phyloP scores from a whole-genome alignment of 2,888 invertebrate genomes.

The Erebia aethiops region DNA sequence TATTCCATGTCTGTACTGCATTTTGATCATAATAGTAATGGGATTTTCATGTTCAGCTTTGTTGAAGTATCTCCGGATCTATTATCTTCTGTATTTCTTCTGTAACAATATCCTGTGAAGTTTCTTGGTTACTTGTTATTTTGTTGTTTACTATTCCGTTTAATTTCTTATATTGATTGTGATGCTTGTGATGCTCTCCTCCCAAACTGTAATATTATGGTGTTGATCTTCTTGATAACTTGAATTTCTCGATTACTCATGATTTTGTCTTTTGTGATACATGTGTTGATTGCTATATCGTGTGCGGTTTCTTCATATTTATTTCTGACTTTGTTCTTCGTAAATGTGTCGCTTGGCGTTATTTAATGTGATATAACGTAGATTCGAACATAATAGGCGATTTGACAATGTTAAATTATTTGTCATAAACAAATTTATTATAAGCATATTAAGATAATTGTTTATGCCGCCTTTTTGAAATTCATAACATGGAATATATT shows the following conservation, averaged over 20 bases:
- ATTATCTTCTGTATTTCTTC: background rate
- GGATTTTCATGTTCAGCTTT: background rate
- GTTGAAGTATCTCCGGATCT: background rate
- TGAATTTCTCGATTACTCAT: background rate
- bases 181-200: background rate
- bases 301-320: background rate
- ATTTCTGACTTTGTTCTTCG: background rate
- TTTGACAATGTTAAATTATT: no score
- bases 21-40: background rate
- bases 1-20: background rate
- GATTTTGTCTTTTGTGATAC: background rate
- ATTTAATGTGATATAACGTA: background rate
- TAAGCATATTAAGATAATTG: background rate
- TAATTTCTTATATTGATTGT: background rate
- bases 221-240: background rate
- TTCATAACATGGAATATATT: background rate
- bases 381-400: background rate
- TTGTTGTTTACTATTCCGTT: background rate
- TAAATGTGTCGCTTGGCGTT: background rate
- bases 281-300: background rate
- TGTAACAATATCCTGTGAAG: background rate
- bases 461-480: background rate
- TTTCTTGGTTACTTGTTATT: background rate
- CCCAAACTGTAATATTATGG: background rate
- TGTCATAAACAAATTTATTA: background rate